Base-by-base conservation (phyloP, 2,888 invertebrate species). In the Acanthopleura granulata region DNA sequence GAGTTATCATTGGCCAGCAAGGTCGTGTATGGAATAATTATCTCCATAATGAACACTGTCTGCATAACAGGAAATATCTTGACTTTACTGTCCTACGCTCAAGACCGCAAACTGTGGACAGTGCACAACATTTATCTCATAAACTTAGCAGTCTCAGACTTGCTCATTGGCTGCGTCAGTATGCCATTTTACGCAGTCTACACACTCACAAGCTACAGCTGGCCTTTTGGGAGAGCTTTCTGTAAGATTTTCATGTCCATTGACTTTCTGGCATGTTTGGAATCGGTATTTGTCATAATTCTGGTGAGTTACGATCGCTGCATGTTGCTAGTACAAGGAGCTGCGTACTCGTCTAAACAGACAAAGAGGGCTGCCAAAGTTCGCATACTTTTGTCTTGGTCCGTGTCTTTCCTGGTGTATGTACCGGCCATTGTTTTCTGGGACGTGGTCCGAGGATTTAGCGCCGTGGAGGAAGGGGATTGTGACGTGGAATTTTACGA, bases 401-500 rank as follows among this genome's bases (percentile, higher is more conserved):
- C 82, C 0, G 15, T 81, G 3, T 73, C 84, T 0, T 81, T 84
- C 49, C 49, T 79, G 6, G 49, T 85, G 1, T 85, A 84, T 72
- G 78, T 82, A 6, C 85, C 85, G 0, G 82, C 82, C 0, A 84
- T 85, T 27, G 81, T 85, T 29, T 82, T 83, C 27, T 85, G 81
- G 82, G 82, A 84, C 51, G 76, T 77, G 72, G 81, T 83, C 80
- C 73, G 75, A 0, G 86, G 84, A 4, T 77, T 80, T 57, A 79
- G 80, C 16, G 78, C 74, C 0, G 78, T 83, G 9, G 83, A 76
- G 25, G 73, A 73, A 1, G 75, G 62, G 4, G 82, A 85, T 25
- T 86, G 86, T 74, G 81, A 84, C 75, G 84, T 82, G 4, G 83
- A 85, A 73, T 86, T 85, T 75, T 79, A 78, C 22, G 57, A 80